Conservation (phyloP, 53 echinoderm and acorn worm genomes). For the Holothuria scabra region DNA sequence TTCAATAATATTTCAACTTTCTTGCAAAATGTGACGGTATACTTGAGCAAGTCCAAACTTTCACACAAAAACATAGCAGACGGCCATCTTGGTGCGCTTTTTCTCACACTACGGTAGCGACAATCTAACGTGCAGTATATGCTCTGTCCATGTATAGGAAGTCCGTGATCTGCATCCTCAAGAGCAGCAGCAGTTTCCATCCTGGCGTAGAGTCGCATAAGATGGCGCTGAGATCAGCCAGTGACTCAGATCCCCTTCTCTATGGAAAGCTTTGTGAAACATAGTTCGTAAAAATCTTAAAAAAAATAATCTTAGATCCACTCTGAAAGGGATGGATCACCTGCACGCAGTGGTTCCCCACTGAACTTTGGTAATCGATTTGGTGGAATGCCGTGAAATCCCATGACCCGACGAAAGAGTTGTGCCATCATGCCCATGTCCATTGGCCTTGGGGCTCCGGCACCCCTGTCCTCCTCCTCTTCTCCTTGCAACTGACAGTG, state of each 20-base stretch:
- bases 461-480: too few species aligned
- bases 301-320: constrained; percentile 61
- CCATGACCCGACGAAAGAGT: neutral
- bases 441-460: too few species aligned
- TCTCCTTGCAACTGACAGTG: too few species aligned
- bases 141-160: too few species aligned
- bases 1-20: too few species aligned
- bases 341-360: neutral
- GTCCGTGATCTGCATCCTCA: too few species aligned
- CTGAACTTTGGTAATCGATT: constrained; percentile 33
- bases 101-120: too few species aligned
- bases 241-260: constrained; percentile 39
- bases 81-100: too few species aligned
- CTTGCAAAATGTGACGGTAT: too few species aligned
- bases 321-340: constrained; percentile 45
- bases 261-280: constrained; percentile 40
- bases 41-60: too few species aligned
- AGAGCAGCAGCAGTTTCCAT: constrained; percentile 21
- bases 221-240: constrained; percentile 49
- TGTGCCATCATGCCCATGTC: neutral
- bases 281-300: constrained; percentile 15
- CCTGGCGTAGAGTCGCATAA: constrained; percentile 24
- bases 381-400: constrained; percentile 34
- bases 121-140: too few species aligned
- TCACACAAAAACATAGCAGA: too few species aligned